A percentile compares a stretch with the other conserved stretches of the same genome.
These are phyloP conservation scores for Rhombomys opimus DNA, from an alignment of 2,113 vertebrate genomes.

Conservation along the genomic window DNA sequence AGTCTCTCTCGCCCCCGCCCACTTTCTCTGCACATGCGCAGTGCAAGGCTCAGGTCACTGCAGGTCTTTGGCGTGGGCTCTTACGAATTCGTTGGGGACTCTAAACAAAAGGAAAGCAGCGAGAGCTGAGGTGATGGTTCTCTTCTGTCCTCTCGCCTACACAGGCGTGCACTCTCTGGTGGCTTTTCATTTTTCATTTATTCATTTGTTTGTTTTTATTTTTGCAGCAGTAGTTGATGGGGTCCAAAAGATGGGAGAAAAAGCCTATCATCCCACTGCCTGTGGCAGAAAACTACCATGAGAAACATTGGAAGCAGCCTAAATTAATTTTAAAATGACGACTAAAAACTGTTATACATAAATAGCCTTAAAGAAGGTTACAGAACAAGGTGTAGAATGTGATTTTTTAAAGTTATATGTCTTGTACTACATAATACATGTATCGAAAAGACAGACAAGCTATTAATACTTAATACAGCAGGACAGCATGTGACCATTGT, in stretches of 20 bases:
- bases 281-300: not conserved
- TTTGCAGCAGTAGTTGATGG: conserved; percentile 52
- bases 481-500: not conserved
- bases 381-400: conserved; percentile 22
- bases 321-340: conserved; percentile 39
- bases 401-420: not conserved
- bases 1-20: accelerated
- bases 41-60: not conserved
- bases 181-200: not conserved
- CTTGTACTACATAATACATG: not conserved
- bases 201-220: not conserved
- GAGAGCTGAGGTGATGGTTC: too few relatives aligned
- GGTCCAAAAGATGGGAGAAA: not conserved
- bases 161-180: not conserved
- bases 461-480: not conserved
- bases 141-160: not conserved
- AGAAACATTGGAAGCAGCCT: conserved; percentile 34
- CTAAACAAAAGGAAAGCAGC: conserved; percentile 45
- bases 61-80: not conserved
- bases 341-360: not conserved
- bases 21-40: not conserved
- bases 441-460: not conserved
- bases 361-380: not conserved
- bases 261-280: not conserved
- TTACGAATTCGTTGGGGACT: not conserved